Conservation (phyloP, 2,888 invertebrate species). For the Scaptomyza flava region DNA sequence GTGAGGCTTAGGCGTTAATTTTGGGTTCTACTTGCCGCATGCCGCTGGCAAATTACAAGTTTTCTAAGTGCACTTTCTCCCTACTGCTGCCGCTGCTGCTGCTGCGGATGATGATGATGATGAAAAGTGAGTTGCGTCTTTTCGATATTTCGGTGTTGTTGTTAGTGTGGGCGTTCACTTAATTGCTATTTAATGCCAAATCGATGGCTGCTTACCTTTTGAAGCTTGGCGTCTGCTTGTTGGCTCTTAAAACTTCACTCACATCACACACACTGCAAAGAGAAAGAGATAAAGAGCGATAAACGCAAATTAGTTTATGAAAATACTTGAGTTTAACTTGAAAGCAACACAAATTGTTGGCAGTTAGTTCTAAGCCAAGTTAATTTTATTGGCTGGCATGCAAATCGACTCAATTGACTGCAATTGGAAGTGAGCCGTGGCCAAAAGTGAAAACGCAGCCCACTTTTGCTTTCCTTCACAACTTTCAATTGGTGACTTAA, state of each 20-base stretch:
- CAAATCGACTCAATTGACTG: constrained; percentile 46
- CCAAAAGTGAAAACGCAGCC: constrained; percentile 70
- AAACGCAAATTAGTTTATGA: constrained; percentile 57
- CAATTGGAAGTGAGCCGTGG: constrained; percentile 45
- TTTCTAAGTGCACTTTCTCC: constrained; percentile 70
- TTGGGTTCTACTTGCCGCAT: constrained; percentile 60
- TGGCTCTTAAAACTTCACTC: constrained; percentile 55
- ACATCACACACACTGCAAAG: constrained; percentile 57
- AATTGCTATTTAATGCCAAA: constrained; percentile 64
- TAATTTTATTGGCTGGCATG: constrained; percentile 60
- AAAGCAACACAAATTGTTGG: constrained; percentile 22
- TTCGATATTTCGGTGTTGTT: constrained; percentile 8
- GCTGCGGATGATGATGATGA: background rate
- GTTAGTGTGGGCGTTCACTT: constrained; percentile 38
- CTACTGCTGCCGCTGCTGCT: background rate
- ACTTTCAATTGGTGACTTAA: constrained; percentile 79
- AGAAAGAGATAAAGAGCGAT: constrained; percentile 20
- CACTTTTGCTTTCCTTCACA: constrained; percentile 70
- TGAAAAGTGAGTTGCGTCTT: constrained; percentile 61
- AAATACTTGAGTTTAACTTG: constrained; percentile 46
- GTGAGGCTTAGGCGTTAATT: constrained; percentile 75
- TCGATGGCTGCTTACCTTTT: constrained; percentile 62
- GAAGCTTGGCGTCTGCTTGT: constrained; percentile 44
- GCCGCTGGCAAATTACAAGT: constrained; percentile 67
- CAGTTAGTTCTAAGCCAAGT: constrained; percentile 46